Evolutionary conservation across 2,797 vertebrate species (phyloP), one percentile per base, ranked within the genome.

Genomic region (Megaceryle alcyon): DNA sequence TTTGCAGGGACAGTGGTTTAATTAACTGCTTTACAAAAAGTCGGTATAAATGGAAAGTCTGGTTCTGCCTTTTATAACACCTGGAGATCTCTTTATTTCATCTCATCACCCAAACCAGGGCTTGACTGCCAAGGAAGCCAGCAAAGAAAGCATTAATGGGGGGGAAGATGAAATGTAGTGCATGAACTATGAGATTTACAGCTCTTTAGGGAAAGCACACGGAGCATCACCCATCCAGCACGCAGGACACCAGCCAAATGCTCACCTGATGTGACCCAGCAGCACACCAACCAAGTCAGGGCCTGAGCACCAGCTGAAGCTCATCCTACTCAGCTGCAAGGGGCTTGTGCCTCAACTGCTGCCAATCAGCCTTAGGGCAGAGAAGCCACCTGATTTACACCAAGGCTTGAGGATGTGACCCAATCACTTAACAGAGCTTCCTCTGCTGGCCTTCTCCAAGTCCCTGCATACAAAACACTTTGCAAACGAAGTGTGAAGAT

Each of bases 401-500:
- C 85, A 41, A 68, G 54, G 23, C 86, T 14, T 1, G 19, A 59
- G 82, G 87, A 83, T 61, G 81, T 7, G 63, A 7, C 78, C 89
- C 88, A 84, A 51, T 14, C 78, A 3, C 84, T 79, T 48, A 3
- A 2, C 56, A 31, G 41, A 81, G 65, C 92, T 51, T 80, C 46
- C 84, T 82, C 75, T n/a, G 59, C 80, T 3, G 35, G 82, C 91
- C 82, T 92, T 66, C 87, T 76, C 73, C 86, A 12, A 28, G 31
- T 54, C 66, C 71, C 90, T 72, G 90, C 95, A 95, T 95, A 96
- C 91, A 95, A 83, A 96, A 75, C 92, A 63, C 39, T 51, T 80
- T 46, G 29, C 95, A 96, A 97, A 84, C 94, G 92, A 78, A 87
- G 92, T 76, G n/a, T 90, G 90, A 96, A 94, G 96, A 95, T 90